These are phyloP conservation scores for Coptodon bakossiorum DNA, from an alignment of 2,113 vertebrate species.

Conservation along the genomic window DNA sequence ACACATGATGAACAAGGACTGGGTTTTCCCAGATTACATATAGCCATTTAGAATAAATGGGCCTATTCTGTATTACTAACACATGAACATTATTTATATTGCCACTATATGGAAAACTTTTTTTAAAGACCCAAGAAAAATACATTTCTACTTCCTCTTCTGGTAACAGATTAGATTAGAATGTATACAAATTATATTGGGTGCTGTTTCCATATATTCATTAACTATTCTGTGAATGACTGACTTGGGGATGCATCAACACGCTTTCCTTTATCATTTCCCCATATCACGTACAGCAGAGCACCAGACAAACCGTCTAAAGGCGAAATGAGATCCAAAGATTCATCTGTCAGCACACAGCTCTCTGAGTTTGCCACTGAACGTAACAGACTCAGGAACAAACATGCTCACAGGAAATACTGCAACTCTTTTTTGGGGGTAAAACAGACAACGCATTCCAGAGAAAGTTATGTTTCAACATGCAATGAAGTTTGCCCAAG, in stretches of 20 bases:
- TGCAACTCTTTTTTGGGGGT: neutral
- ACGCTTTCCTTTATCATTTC: neutral
- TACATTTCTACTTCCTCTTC: neutral
- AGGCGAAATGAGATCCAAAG: neutral
- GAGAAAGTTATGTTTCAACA: slow-evolving; percentile 52
- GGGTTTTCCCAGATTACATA: slow-evolving; percentile 18
- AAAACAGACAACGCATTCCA: slow-evolving; percentile 24
- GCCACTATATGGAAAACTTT: neutral
- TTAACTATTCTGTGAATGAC: neutral
- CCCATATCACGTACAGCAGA: neutral
- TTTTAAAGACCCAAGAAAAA: neutral
- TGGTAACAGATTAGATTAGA: neutral
- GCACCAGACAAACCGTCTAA: neutral
- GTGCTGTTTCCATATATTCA: neutral
- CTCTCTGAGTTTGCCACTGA: neutral
- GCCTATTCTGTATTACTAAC: neutral
- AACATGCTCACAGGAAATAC: slow-evolving; percentile 11
- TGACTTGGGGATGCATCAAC: neutral
- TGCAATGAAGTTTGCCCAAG: neutral
- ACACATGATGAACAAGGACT: neutral
- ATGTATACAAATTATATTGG: neutral
- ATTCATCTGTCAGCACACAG: neutral
- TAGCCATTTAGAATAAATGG: neutral
- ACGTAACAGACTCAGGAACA: neutral
- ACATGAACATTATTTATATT: neutral